These are phyloP conservation scores for Drosophila insularis DNA, from an alignment of 1,140 invertebrate genomes.

Conservation along the genomic window DNA sequence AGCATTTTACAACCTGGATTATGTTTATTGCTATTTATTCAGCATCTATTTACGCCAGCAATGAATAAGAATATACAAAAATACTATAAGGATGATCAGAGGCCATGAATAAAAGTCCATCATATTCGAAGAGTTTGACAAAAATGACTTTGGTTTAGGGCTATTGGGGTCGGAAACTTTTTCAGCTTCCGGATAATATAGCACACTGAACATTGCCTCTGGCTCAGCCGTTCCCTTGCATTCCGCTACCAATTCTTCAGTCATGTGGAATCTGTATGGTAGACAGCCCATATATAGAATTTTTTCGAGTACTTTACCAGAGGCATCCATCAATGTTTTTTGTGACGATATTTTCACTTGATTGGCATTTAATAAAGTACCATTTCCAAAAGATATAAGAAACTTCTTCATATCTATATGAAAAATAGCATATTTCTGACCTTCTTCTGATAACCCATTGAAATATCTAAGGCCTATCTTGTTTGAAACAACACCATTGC, in stretches of 20 bases:
- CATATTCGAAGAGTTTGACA: no score
- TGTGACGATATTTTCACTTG: neutral
- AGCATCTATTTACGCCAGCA: neutral
- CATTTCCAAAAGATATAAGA: conserved; percentile 10
- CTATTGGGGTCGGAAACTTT: no score
- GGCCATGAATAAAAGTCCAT: neutral
- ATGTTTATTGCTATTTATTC: neutral
- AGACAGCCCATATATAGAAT: neutral
- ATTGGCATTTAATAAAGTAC: neutral
- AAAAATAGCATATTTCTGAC: conserved; percentile 4
- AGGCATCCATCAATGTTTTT: neutral
- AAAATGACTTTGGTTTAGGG: no score
- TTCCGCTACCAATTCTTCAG: conserved; percentile 3
- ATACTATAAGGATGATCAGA: neutral
- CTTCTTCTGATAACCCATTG: no score
- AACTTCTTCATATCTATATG: neutral
- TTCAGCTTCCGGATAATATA: neutral
- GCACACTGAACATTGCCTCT: neutral
- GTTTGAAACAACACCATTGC: no score
- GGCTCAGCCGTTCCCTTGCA: neutral
- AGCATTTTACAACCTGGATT: neutral
- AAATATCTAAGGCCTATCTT: no score
- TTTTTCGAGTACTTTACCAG: neutral
- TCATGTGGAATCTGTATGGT: conserved; percentile 12
- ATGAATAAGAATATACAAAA: neutral